phyloP scores from a whole-genome alignment of 2,797 vertebrate species.

The Pseudotriccus pelzelni region DNA sequence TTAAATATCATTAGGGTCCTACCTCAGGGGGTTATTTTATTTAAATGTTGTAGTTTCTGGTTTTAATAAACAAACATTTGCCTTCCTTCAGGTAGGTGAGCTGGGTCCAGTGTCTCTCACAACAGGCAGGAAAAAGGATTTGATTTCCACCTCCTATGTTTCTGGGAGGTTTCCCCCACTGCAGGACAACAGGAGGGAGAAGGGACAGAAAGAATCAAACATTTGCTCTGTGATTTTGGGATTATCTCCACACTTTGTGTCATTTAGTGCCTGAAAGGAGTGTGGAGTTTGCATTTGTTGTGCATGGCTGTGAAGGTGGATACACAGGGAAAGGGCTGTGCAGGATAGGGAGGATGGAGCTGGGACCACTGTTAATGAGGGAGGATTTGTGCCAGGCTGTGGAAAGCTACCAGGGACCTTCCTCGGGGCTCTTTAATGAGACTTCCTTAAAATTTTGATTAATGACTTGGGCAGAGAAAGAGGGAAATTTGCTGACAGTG shows the following conservation, averaged over 20 bases:
- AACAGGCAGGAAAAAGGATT: background rate
- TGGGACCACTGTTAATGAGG: accelerated
- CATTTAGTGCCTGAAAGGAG: accelerated
- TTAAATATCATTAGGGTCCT: background rate
- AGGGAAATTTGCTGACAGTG: background rate
- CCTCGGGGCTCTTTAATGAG: background rate
- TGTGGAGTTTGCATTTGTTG: accelerated
- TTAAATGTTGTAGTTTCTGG: background rate
- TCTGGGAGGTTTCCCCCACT: background rate
- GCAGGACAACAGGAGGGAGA: background rate
- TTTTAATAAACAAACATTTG: background rate
- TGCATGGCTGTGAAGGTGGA: accelerated
- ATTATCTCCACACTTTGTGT: accelerated
- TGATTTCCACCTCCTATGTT: background rate
- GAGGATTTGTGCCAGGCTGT: accelerated
- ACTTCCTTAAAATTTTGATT: background rate
- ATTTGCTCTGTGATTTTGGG: background rate
- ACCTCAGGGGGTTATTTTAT: constrained; percentile 1
- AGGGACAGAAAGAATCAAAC: background rate
- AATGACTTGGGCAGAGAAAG: background rate
- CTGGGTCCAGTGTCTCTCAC: accelerated
- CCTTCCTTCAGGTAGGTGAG: background rate
- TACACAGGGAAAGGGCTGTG: background rate
- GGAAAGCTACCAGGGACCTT: background rate
- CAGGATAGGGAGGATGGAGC: background rate